phyloP scores from a whole-genome alignment of 2,888 invertebrate species.

The Hyposoter dolosus region DNA sequence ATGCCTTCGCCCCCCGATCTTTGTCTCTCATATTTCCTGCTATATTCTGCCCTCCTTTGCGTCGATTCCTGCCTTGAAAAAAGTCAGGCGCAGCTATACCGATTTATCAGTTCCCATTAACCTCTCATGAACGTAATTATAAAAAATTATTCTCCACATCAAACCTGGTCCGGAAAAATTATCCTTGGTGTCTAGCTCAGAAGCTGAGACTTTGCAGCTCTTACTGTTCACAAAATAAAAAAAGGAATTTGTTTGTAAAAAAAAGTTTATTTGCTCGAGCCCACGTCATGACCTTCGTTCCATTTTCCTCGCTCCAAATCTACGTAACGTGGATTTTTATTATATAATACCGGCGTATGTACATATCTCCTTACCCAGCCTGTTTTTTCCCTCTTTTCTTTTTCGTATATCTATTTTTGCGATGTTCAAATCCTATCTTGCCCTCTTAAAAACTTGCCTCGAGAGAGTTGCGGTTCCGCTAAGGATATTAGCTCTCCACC shows the following conservation, averaged over 20 bases:
- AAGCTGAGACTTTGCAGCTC: neutral
- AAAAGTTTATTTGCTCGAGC: slow-evolving; percentile 32
- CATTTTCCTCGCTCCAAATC: slow-evolving; percentile 16
- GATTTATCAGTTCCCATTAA: neutral
- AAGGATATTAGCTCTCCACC: slow-evolving; percentile 67
- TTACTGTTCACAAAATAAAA: slow-evolving; percentile 16
- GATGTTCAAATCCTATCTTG: slow-evolving; percentile 22
- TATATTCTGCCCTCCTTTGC: neutral
- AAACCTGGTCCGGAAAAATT: slow-evolving; percentile 10
- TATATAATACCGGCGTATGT: neutral
- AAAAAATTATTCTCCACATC: slow-evolving; percentile 21
- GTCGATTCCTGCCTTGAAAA: neutral
- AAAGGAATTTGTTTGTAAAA: neutral
- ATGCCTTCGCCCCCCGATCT: slow-evolving; percentile 10
- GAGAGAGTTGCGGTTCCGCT: slow-evolving; percentile 54
- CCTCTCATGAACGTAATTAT: slow-evolving; percentile 37
- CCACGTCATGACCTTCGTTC: slow-evolving; percentile 19
- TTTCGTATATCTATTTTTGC: slow-evolving; percentile 19
- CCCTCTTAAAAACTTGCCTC: slow-evolving; percentile 59
- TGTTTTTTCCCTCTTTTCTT: neutral
- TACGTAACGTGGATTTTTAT: slow-evolving; percentile 14
- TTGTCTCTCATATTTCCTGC: neutral
- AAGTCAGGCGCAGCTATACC: slow-evolving; percentile 18
- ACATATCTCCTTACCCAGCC: neutral
- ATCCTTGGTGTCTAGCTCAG: neutral